These are phyloP conservation scores for Patagioenas fasciata DNA, from an alignment of 2,113 vertebrate genomes.

Conservation along the genomic window DNA sequence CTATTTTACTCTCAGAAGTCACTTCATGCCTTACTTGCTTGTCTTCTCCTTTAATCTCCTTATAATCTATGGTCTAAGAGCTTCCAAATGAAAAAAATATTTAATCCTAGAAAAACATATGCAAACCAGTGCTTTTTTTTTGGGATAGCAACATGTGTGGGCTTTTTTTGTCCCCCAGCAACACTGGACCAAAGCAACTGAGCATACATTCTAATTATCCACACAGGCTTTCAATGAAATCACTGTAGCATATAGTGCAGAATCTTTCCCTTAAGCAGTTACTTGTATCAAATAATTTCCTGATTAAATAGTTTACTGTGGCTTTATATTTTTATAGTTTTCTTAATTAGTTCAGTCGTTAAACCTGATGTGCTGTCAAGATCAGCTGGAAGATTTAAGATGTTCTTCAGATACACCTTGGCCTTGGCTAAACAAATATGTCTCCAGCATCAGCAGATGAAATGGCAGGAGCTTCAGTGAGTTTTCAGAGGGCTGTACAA, in stretches of 20 bases:
- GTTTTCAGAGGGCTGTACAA: background rate
- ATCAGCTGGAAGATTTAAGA: background rate
- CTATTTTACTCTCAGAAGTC: background rate
- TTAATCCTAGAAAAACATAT: background rate
- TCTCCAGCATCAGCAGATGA: background rate
- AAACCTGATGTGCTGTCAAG: background rate
- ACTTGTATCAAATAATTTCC: background rate
- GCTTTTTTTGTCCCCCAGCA: accelerated
- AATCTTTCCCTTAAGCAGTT: background rate
- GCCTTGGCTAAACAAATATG: background rate
- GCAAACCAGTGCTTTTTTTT: accelerated
- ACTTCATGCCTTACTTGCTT: background rate
- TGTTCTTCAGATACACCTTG: accelerated
- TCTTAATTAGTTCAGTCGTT: background rate
- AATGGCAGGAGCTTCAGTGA: background rate
- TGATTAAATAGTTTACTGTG: background rate
- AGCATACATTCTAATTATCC: background rate
- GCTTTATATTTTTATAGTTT: background rate
- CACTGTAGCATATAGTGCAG: background rate
- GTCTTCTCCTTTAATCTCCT: background rate
- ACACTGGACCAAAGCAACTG: background rate
- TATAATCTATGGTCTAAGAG: background rate
- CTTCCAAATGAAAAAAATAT: background rate
- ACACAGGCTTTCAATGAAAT: background rate
- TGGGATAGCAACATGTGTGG: accelerated